Evolutionary conservation across 2,113 vertebrate species (phyloP).

Genomic region (Caranx melampygus): DNA sequence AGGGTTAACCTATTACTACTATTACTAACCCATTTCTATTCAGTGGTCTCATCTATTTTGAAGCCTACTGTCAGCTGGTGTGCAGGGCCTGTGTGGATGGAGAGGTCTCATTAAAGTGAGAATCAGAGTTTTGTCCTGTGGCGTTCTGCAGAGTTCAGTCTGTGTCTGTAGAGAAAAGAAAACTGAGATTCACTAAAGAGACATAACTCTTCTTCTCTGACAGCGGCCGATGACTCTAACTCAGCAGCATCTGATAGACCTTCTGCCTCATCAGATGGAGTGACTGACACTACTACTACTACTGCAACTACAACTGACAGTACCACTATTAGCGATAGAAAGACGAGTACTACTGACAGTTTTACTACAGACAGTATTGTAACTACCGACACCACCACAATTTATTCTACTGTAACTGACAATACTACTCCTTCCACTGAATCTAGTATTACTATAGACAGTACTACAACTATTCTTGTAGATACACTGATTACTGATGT

Average conservation of each 20-base stretch:
- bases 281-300: conserved; percentile 4
- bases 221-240: conserved; percentile 70
- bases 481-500: conserved; percentile 1
- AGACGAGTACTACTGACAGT: neutral
- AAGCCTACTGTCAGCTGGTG: neutral
- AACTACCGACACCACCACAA: neutral
- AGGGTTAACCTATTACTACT: too few species aligned
- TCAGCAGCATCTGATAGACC: conserved; percentile 65
- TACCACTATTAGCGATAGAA: neutral
- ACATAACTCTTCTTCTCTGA: conserved; percentile 74
- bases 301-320: neutral
- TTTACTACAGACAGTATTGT: neutral
- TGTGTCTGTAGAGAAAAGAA: conserved; percentile 13
- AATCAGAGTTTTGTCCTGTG: neutral
- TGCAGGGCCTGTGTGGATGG: neutral
- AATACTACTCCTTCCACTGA: neutral
- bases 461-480: neutral
- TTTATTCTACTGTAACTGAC: neutral
- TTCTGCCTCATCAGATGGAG: conserved; percentile 67
- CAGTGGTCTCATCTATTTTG: neutral
- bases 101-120: neutral
- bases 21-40: too few species aligned
- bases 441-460: neutral
- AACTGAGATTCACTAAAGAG: conserved; percentile 58
- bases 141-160: conserved; percentile 34